Percentiles rank a stretch among this genome's conserved stretches.
phyloP scores from a whole-genome alignment of 2,113 vertebrate genomes.

The Desmodus rotundus region DNA sequence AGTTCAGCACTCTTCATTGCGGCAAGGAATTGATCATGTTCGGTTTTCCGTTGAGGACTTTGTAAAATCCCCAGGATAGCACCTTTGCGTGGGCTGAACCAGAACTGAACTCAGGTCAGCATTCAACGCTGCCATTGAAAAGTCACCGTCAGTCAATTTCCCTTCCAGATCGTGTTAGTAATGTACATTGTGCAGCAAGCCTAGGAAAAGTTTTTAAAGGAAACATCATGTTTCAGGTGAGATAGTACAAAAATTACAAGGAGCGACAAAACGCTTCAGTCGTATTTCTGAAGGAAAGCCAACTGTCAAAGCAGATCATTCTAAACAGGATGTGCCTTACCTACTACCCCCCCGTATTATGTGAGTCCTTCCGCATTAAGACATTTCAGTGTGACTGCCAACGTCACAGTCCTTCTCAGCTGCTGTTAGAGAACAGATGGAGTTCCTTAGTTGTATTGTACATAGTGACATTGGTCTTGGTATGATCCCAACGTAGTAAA shows the following conservation, averaged over 20 bases:
- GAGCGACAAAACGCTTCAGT: not conserved
- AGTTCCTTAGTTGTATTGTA: not conserved
- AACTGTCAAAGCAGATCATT: not conserved
- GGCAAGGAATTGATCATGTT: not conserved
- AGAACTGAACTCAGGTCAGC: not conserved
- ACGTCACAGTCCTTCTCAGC: not conserved
- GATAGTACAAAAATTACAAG: not conserved
- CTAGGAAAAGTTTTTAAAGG: not conserved
- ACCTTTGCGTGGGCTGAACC: not conserved
- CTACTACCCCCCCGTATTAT: not conserved
- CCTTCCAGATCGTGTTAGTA: not conserved
- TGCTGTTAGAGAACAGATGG: not conserved
- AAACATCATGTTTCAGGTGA: not conserved
- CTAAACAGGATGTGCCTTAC: not conserved
- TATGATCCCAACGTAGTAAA: not conserved
- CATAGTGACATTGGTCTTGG: not conserved
- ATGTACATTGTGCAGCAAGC: not conserved
- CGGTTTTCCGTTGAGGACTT: not conserved
- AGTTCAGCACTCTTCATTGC: not conserved
- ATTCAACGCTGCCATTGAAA: not conserved
- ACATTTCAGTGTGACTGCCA: not conserved
- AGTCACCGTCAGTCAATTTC: not conserved
- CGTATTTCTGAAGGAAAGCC: not conserved
- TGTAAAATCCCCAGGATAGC: not conserved
- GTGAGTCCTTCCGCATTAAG: not conserved